Conservation (phyloP, 2,797 vertebrate genomes). For the Lacerta viridis region DNA sequence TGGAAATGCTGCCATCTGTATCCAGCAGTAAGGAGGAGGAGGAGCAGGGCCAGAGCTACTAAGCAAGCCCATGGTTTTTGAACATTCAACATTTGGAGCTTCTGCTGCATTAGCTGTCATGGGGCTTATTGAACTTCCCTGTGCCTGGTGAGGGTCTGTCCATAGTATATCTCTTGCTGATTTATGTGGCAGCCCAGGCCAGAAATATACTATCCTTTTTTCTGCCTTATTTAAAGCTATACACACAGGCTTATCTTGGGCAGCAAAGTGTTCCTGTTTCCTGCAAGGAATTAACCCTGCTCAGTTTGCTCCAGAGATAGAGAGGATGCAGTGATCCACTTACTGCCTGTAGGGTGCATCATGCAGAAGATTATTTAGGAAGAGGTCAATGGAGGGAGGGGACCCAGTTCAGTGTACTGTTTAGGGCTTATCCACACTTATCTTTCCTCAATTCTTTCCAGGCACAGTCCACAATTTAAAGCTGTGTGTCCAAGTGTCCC, state of each 20-base stretch:
- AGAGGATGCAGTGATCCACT: constrained; percentile 9
- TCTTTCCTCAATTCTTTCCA: background rate
- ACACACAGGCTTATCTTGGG: constrained; percentile 53
- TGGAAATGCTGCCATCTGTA: no score
- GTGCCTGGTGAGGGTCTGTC: background rate
- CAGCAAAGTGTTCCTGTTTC: constrained; percentile 51
- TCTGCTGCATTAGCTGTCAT: background rate
- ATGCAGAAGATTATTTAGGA: background rate
- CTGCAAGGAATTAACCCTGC: background rate
- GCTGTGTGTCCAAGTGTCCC: no score
- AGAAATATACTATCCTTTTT: constrained; percentile 45
- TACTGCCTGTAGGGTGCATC: background rate
- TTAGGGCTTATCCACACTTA: no score
- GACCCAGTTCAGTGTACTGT: background rate
- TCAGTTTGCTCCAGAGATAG: background rate
- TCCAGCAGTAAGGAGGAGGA: background rate
- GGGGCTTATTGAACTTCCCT: constrained; percentile 8
- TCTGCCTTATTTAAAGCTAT: constrained; percentile 20
- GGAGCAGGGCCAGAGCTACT: background rate
- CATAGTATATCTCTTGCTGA: constrained; percentile 45
- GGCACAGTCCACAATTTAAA: background rate
- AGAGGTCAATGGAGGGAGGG: background rate
- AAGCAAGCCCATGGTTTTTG: background rate
- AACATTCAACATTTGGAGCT: background rate
- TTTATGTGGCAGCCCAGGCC: constrained; percentile 54